Conservation (phyloP, 2,113 vertebrate genomes). For the Myotis brandtii region DNA sequence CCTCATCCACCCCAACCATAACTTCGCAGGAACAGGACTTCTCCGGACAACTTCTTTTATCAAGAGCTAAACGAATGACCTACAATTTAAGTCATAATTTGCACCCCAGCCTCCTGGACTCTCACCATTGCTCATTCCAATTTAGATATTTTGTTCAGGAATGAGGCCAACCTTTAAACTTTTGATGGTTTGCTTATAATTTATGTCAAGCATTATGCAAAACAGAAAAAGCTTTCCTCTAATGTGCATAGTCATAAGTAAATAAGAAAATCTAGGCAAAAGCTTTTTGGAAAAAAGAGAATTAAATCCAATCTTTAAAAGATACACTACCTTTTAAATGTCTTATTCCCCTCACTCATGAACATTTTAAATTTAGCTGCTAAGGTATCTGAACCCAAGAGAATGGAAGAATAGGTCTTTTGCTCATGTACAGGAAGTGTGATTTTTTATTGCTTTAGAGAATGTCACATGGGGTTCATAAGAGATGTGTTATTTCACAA, state of each 20-base stretch:
- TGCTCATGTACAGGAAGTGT: neutral
- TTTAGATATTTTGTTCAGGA: conserved; percentile 33
- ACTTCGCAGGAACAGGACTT: neutral
- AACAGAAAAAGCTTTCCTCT: neutral
- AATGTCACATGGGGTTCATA: neutral
- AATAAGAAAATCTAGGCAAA: conserved; percentile 3
- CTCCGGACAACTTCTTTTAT: neutral
- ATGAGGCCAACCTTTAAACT: neutral
- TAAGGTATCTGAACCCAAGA: neutral
- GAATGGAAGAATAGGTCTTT: neutral
- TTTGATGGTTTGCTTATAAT: neutral
- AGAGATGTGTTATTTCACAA: neutral
- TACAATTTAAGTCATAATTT: neutral
- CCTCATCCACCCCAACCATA: neutral
- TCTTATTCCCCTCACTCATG: neutral
- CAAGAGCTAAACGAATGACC: neutral
- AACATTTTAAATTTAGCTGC: conserved; percentile 7
- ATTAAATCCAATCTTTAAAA: conserved; percentile 43
- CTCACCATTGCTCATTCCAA: neutral
- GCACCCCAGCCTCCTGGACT: neutral
- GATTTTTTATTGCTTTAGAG: neutral
- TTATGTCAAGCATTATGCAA: neutral
- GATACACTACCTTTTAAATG: neutral
- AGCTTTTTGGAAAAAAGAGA: conserved; percentile 39
- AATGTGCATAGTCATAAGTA: neutral